Conservation (phyloP, 2,797 vertebrate species). For the Tapirus indicus region DNA sequence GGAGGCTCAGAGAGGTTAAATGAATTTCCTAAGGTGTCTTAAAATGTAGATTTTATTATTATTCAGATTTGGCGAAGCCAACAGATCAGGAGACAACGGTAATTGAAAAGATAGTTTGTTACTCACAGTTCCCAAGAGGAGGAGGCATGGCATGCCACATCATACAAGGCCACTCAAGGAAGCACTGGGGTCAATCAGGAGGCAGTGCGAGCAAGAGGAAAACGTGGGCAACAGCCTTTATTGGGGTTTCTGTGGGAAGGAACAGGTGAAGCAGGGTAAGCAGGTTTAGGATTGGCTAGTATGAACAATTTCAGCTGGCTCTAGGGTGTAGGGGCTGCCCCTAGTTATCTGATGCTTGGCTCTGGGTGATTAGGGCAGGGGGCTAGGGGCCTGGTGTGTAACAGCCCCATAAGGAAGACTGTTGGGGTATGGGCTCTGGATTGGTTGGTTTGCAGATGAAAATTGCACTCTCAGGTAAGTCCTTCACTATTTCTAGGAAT, state of each 20-base stretch:
- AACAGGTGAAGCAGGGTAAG: not conserved
- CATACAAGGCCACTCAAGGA: fast-evolving
- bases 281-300: not conserved
- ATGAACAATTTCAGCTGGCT: not conserved
- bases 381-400: not conserved
- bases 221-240: fast-evolving
- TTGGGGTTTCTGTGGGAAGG: not conserved
- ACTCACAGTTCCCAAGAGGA: not conserved
- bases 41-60: not conserved
- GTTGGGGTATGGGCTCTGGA: not conserved
- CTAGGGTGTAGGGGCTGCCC: no score
- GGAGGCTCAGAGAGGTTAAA: not conserved
- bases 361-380: not conserved
- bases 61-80: not conserved
- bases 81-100: not conserved
- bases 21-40: not conserved
- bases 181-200: fast-evolving
- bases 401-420: not conserved
- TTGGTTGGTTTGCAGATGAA: not conserved
- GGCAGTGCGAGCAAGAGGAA: not conserved
- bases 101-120: not conserved
- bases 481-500: not conserved
- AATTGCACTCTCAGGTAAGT: not conserved
- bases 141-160: fast-evolving
- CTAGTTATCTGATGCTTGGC: not conserved